Percentiles rank a stretch among this genome's conserved stretches.
Evolutionary conservation across 2,888 invertebrate species (phyloP).

Genomic region (Dichetophora obliterata): DNA sequence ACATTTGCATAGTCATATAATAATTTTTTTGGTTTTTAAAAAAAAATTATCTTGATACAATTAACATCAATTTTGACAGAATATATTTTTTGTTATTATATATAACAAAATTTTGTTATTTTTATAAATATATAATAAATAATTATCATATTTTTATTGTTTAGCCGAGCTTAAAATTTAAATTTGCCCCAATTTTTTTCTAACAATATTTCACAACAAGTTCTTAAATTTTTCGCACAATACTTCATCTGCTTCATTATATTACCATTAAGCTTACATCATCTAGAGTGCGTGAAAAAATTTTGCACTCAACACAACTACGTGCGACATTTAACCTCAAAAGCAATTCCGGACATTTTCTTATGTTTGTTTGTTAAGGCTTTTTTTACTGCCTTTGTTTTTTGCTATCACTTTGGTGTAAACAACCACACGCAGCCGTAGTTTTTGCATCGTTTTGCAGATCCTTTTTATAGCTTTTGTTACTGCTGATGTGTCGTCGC

Average conservation of each 20-base stretch:
- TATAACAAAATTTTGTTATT: too few relatives aligned
- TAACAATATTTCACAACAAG: background rate
- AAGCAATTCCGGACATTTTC: background rate
- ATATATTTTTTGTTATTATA: too few relatives aligned
- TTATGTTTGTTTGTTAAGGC: background rate
- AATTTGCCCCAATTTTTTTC: too few relatives aligned
- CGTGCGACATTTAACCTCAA: slow-evolving; percentile 27
- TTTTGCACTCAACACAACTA: slow-evolving; percentile 7
- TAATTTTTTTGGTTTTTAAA: too few relatives aligned
- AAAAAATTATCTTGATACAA: too few relatives aligned
- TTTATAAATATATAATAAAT: too few relatives aligned
- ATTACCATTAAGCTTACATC: background rate
- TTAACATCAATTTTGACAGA: too few relatives aligned
- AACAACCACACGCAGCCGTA: background rate
- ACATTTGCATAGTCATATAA: too few relatives aligned
- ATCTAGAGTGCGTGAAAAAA: background rate
- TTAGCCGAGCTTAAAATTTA: too few relatives aligned
- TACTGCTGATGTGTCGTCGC: background rate
- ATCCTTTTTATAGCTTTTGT: background rate
- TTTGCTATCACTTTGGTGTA: background rate
- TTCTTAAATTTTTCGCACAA: background rate
- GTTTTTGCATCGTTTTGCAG: background rate
- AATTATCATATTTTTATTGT: too few relatives aligned
- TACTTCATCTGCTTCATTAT: background rate
- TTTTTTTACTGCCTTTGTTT: background rate